Base-by-base conservation (phyloP, 2,797 vertebrate species). In the Pristis pectinata region DNA sequence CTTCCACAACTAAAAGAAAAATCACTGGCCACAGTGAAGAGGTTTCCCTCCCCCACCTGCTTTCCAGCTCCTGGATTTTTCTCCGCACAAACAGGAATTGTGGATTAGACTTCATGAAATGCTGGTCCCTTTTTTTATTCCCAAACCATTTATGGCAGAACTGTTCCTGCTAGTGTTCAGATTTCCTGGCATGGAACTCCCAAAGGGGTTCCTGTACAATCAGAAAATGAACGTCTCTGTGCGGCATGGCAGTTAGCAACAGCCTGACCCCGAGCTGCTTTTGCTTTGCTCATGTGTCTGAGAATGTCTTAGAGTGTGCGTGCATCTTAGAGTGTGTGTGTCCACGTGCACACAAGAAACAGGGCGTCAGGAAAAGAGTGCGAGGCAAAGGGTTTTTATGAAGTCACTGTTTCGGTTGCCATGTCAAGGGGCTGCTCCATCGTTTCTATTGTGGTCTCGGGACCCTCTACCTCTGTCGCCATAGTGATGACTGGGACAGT, bases 401-500 rank as follows among this genome's bases (percentile, higher is more conserved):
- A 96, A 19, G 95, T 95, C 0, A 95, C 77, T 0, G 95, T 95
- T 93, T 96, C 96, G 93, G 96, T 92, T 0, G 95, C 64, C 24
- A 95, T 94, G 94, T 96, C 95, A 0, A 94, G 11, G 0, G 80
- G 95, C 72, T 95, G 95, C 37, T 96, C 96, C 22, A 95, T 94
- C 10, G 91, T 59, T 94, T 95, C 95, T 70, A 96, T 0, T 24
- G 95, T 83, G 64, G 96, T 85, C 67, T 41, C 91, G 0, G 96
- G 89, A 61, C 94, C 95, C 24, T 95, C 95, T 1, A 93, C 37
- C 34, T 96, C 97, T 76, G 97, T 97, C 0, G 97, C 97, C 77
- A 98, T 97, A 94, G 98, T 96, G 59, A 97, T 96, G 17, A 98
- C 96, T 0, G 97, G 96, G 10, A 96, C 96, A 0, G n/a, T 41